Percentiles rank a stretch among this genome's conserved stretches.
These are phyloP conservation scores for Cephus rjabovi DNA, from an alignment of 2,888 invertebrate species.

Conservation along the genomic window DNA sequence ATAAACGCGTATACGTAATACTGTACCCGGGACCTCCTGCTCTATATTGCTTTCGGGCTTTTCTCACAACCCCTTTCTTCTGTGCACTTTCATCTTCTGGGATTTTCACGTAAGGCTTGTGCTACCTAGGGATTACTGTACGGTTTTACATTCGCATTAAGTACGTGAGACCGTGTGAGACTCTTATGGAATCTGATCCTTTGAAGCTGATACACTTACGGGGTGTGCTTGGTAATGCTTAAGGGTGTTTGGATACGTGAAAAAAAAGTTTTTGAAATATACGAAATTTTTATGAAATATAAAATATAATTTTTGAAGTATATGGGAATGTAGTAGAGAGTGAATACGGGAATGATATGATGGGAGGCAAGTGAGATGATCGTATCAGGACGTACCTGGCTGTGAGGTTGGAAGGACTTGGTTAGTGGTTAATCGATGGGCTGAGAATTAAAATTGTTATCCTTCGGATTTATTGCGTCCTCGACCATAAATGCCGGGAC, in stretches of 20 bases:
- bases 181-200: neutral
- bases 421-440: neutral
- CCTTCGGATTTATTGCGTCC: conserved; percentile 21
- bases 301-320: neutral
- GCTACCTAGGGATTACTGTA: neutral
- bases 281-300: neutral
- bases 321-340: neutral
- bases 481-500: conserved; percentile 19
- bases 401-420: neutral
- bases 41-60: neutral
- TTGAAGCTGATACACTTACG: neutral
- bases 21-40: neutral
- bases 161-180: neutral
- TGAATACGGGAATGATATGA: neutral
- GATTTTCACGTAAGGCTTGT: neutral
- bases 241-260: neutral
- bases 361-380: neutral
- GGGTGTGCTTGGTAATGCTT: neutral
- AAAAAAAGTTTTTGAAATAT: neutral
- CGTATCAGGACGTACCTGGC: neutral
- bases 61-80: neutral
- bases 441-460: neutral
- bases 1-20: conserved; percentile 28
- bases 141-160: neutral
- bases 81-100: neutral